These are phyloP conservation scores for Sipha maydis DNA, from an alignment of 2,888 invertebrate genomes.

Conservation along the genomic window DNA sequence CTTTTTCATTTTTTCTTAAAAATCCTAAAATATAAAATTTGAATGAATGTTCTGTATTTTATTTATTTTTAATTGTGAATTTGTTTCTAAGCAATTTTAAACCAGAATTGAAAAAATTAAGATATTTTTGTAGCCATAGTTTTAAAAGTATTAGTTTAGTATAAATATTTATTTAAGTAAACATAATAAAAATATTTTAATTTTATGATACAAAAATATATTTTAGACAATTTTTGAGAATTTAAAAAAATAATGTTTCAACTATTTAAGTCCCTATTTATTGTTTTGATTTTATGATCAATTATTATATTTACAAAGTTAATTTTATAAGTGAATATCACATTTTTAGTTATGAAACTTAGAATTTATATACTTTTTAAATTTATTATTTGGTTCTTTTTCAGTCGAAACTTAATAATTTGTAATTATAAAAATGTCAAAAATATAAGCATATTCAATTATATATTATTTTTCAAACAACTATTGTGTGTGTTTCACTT, in stretches of 20 bases:
- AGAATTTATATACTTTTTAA: conserved; percentile 14
- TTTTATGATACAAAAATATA: conserved; percentile 17
- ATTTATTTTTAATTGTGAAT: conserved; percentile 5
- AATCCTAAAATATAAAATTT: conserved; percentile 19
- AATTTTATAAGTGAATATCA: background rate
- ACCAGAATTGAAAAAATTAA: background rate
- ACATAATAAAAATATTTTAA: background rate
- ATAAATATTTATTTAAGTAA: conserved; percentile 20
- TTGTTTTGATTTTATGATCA: conserved; percentile 1
- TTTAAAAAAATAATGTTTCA: background rate
- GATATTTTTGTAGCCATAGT: conserved; percentile 40
- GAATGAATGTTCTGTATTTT: background rate
- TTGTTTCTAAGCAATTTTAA: background rate
- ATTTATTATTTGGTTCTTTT: conserved; percentile 12
- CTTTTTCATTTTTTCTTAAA: conserved; percentile 1
- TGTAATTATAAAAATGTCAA: background rate
- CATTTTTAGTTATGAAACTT: background rate
- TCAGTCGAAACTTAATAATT: background rate
- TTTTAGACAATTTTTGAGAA: conserved; percentile 1
- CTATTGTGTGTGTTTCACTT: background rate
- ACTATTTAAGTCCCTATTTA: background rate
- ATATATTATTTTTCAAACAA: background rate
- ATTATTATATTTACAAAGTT: background rate
- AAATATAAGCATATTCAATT: background rate
- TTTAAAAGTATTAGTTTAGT: conserved; percentile 25